A percentile compares a stretch with the other conserved stretches of the same genome.
Evolutionary conservation across 2,888 invertebrate genomes (phyloP).

Genomic region (Drosophila algonquin): DNA sequence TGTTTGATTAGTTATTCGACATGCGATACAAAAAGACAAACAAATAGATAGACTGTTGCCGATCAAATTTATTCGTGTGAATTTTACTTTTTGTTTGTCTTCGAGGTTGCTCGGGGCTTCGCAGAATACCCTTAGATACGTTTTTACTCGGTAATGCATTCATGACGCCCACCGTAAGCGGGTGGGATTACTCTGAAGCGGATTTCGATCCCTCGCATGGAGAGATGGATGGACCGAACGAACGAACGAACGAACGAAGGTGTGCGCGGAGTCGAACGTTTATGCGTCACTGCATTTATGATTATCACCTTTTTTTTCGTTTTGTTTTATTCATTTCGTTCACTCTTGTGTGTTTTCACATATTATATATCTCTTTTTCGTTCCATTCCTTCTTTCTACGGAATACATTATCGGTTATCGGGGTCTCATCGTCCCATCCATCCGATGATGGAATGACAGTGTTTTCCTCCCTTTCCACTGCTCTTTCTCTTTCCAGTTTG

Average conservation of each 20-base stretch:
- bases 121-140: constrained; percentile 10
- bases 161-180: not conserved
- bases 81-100: constrained; percentile 8
- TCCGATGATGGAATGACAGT: constrained; percentile 10
- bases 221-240: constrained; percentile 11
- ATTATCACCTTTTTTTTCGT: not conserved
- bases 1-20: constrained; percentile 14
- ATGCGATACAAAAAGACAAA: constrained; percentile 8
- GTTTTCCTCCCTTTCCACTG: not conserved
- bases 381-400: constrained; percentile 18
- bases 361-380: constrained; percentile 13
- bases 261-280: constrained; percentile 5
- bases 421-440: constrained; percentile 1
- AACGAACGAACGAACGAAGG: constrained; percentile 4
- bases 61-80: constrained; percentile 13
- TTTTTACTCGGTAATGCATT: not conserved
- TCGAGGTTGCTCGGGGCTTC: constrained; percentile 8
- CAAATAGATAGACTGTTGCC: constrained; percentile 6
- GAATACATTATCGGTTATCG: constrained; percentile 14
- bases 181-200: constrained; percentile 28
- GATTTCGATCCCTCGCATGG: not conserved
- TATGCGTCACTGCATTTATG: constrained; percentile 30
- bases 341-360: not conserved
- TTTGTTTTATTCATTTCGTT: not conserved
- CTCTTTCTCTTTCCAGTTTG: not conserved